Conservation (phyloP, 2,888 invertebrate genomes). For the Philhelius pedissequus region DNA sequence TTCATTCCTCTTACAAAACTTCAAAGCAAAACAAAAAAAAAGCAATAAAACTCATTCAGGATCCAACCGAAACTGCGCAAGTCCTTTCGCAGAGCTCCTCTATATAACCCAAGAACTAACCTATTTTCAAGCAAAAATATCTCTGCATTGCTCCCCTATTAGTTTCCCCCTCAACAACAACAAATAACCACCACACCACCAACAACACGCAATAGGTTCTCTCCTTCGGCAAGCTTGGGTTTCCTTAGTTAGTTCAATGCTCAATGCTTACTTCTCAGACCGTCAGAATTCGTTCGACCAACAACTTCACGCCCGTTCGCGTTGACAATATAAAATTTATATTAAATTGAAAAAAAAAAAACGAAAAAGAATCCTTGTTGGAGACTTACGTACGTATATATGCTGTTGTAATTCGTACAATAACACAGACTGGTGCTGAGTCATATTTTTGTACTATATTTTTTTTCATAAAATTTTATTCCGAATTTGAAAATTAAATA, state of each 20-base stretch:
- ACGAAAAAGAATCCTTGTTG: slow-evolving; percentile 14
- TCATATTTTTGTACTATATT: slow-evolving; percentile 42
- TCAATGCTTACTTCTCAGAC: slow-evolving; percentile 55
- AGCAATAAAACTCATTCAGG: slow-evolving; percentile 45
- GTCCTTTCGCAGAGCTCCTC: slow-evolving; percentile 41
- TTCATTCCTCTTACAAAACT: slow-evolving; percentile 15
- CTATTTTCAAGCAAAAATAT: slow-evolving; percentile 38
- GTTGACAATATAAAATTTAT: slow-evolving; percentile 48
- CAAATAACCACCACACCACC: not conserved
- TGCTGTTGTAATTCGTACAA: slow-evolving; percentile 41
- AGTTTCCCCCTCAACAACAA: not conserved
- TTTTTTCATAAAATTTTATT: not conserved
- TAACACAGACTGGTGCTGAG: slow-evolving; percentile 44
- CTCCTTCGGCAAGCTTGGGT: not conserved
- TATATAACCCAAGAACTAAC: slow-evolving; percentile 27
- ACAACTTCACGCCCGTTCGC: slow-evolving; percentile 54
- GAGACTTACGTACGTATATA: slow-evolving; percentile 31
- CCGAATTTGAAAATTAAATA: not conserved
- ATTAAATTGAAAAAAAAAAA: slow-evolving; percentile 24
- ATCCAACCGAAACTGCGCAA: slow-evolving; percentile 41
- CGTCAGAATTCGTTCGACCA: slow-evolving; percentile 64
- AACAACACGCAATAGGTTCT: not conserved
- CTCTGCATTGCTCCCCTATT: slow-evolving; percentile 53
- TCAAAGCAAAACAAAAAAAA: not conserved
- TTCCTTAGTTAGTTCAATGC: slow-evolving; percentile 33